Evolutionary conservation across 2,797 vertebrate species (phyloP), one percentile per base, ranked within the genome.

Genomic region (Botia kubotai): DNA sequence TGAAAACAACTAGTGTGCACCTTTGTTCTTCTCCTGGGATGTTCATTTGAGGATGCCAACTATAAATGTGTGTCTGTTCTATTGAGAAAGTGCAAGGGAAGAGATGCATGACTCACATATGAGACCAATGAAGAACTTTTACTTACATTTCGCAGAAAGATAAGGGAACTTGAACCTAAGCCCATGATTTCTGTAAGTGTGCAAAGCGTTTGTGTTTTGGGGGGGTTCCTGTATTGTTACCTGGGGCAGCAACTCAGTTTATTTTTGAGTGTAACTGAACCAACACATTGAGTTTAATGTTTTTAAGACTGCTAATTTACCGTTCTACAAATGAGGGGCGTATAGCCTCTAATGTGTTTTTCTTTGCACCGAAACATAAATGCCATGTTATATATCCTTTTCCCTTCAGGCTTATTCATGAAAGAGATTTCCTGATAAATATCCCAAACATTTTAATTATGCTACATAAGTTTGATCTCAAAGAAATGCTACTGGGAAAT

Each of bases 1-100:
- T 66, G 70, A 86, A 86, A 83, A 75, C 83, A 69, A 70, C 79
- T 39, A 26, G 36, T 60, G 17, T 68, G 82, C 48, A 33, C 50
- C 75, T 81, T 84, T 72, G 78, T 81, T 82, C 71, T 77, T 75
- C 73, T 74, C 69, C 53, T 69, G 68, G 82, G 79, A 57, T 29
- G 53, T 72, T 4, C 26, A 36, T 75, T 79, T 70, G 58, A 66
- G 58, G 21, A 60, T 50, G 48, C 43, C 66, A 71, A 71, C 57
- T 23, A 50, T 73, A 57, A 72, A 69, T 11, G 4, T 72, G 3
- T 46, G 3, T 73, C 50, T 11, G 33, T 13, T 62, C 57, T 17
- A 63, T 36, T 73, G 16, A 33, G 19, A 55, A n/a, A 72, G 55
- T 55, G 58, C 14, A 43, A 17, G 43, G 14, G 2, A 57, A 67